These are phyloP conservation scores for Porphyrio hochstetteri DNA, from an alignment of 2,113 vertebrate species.

Conservation along the genomic window DNA sequence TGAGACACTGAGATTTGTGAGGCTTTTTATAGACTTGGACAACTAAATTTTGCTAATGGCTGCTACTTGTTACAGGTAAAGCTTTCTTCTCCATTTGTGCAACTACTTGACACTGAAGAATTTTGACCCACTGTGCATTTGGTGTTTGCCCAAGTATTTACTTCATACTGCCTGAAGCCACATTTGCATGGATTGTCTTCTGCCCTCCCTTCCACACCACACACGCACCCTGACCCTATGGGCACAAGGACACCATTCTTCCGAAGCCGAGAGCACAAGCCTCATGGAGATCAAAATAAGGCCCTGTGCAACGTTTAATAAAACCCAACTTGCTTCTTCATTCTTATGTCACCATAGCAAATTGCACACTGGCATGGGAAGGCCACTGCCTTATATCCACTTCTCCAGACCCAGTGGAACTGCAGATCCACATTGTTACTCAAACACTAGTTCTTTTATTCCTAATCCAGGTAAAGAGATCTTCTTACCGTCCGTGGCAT, in stretches of 20 bases:
- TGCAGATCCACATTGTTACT: background rate
- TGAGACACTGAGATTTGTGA: background rate
- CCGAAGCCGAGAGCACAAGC: background rate
- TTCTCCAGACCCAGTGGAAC: too few relatives aligned
- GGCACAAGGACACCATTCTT: background rate
- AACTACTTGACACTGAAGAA: background rate
- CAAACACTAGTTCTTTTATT: background rate
- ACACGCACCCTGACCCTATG: fast-evolving
- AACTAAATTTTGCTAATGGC: background rate
- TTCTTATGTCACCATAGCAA: background rate
- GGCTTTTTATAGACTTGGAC: background rate
- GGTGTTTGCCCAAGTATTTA: background rate
- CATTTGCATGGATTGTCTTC: background rate
- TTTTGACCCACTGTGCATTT: background rate
- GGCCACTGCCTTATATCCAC: background rate
- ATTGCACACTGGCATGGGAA: background rate
- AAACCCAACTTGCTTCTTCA: background rate
- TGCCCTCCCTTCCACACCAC: background rate
- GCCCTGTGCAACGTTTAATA: background rate
- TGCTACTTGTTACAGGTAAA: background rate
- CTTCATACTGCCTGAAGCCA: background rate
- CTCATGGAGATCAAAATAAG: background rate
- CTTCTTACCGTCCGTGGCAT: conserved; percentile 81
- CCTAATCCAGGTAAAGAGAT: background rate
- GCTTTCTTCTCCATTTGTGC: background rate